Evolutionary conservation across 2,888 invertebrate species (phyloP).

Genomic region (Drosophila ezoana): DNA sequence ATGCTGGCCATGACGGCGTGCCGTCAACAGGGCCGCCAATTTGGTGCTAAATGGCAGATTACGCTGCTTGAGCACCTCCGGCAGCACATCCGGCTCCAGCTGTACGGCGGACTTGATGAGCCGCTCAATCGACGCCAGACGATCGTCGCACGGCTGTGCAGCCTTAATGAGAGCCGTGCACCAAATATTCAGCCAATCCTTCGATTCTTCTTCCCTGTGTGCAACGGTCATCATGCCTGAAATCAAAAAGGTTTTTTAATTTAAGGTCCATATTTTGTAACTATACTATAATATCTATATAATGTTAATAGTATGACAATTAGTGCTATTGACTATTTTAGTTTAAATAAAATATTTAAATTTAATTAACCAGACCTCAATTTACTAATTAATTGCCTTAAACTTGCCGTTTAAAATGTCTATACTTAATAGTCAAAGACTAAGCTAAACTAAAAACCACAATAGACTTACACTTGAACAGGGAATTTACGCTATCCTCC

Average conservation of each 20-base stretch:
- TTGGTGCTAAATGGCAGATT: constrained; percentile 79
- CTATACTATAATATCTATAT: too few relatives aligned
- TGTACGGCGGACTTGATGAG: constrained; percentile 81
- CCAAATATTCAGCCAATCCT: constrained; percentile 86
- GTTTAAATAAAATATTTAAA: too few relatives aligned
- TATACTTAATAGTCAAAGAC: too few relatives aligned
- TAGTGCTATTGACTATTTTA: too few relatives aligned
- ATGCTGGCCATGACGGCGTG: constrained; percentile 85
- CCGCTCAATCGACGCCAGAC: constrained; percentile 73
- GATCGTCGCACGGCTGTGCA: constrained; percentile 53
- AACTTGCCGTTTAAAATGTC: too few relatives aligned
- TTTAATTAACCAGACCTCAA: too few relatives aligned
- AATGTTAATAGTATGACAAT: too few relatives aligned
- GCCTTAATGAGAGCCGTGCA: constrained; percentile 76
- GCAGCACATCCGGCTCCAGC: constrained; percentile 70
- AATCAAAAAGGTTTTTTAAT: background rate
- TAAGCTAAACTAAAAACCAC: too few relatives aligned
- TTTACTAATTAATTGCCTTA: too few relatives aligned
- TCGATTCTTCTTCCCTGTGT: constrained; percentile 81
- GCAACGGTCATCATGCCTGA: constrained; percentile 85
- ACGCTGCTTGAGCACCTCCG: constrained; percentile 59
- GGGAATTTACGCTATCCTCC: constrained; percentile 85
- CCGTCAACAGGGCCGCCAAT: constrained; percentile 82
- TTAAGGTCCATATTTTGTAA: too few relatives aligned
- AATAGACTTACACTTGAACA: constrained; percentile 86